Evolutionary conservation across 2,113 vertebrate species (phyloP).

Genomic region (Rafetus swinhoei): DNA sequence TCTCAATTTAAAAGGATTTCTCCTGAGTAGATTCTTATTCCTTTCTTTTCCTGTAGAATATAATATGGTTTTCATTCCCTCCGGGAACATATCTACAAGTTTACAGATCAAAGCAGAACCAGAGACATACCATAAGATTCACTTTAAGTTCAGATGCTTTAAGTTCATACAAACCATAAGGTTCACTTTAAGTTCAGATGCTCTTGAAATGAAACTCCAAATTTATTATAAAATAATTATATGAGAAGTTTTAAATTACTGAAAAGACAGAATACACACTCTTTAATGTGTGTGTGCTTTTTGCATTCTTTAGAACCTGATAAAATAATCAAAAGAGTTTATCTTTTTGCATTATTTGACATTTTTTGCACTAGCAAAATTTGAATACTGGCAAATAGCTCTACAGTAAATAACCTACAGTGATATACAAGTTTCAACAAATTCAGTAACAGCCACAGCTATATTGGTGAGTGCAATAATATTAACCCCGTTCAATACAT

Average conservation of each 20-base stretch:
- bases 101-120: neutral
- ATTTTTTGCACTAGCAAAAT: neutral
- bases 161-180: too few relatives aligned
- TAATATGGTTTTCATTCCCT: neutral
- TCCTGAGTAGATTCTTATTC: neutral
- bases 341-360: neutral
- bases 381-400: neutral
- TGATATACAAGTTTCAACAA: neutral
- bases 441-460: neutral
- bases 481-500: neutral
- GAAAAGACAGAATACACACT: neutral
- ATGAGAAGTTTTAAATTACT: neutral
- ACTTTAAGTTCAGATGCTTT: too few relatives aligned
- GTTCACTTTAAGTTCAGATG: too few relatives aligned
- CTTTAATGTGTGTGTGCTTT: neutral
- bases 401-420: neutral
- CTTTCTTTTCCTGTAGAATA: neutral
- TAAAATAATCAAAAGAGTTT: neutral
- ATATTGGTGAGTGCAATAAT: neutral
- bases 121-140: neutral
- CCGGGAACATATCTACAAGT: neutral
- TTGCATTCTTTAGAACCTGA: neutral
- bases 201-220: neutral
- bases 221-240: neutral
- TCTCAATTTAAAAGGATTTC: neutral